Percentiles rank a stretch among this genome's conserved stretches.
phyloP scores from a whole-genome alignment of 2,113 vertebrate species.

The Bolborhynchus lineola region DNA sequence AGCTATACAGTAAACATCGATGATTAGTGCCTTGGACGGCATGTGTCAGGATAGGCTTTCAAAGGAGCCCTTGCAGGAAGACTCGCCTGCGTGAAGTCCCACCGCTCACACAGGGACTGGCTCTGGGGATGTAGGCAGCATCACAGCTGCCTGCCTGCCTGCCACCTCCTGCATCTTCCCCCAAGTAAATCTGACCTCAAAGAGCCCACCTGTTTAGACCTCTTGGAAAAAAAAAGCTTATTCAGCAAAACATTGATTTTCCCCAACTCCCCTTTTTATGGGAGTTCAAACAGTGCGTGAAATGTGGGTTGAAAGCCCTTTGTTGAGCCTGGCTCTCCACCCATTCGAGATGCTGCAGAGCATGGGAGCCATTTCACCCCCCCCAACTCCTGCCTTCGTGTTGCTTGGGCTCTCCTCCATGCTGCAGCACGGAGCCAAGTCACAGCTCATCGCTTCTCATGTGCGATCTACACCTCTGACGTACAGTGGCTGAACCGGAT shows the following conservation, averaged over 20 bases:
- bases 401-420: background rate
- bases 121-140: background rate
- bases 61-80: background rate
- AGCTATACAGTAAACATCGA: conserved; percentile 59
- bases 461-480: background rate
- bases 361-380: background rate
- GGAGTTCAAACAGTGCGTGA: fast-evolving
- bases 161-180: background rate
- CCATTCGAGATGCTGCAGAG: background rate
- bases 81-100: background rate
- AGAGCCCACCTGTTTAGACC: conserved; percentile 5
- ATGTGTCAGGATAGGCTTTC: conserved; percentile 37
- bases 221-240: background rate
- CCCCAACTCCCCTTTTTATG: background rate
- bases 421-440: background rate
- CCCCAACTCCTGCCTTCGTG: background rate
- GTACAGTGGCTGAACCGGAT: background rate
- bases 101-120: background rate
- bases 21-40: conserved; percentile 67
- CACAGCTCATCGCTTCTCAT: background rate
- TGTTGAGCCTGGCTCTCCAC: background rate
- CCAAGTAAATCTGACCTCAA: background rate
- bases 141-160: background rate
- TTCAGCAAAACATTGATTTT: background rate
- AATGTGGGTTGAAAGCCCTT: background rate